Percentiles rank a stretch among this genome's conserved stretches.
phyloP scores from a whole-genome alignment of 2,888 invertebrate genomes.

The Aleiodes alternator region DNA sequence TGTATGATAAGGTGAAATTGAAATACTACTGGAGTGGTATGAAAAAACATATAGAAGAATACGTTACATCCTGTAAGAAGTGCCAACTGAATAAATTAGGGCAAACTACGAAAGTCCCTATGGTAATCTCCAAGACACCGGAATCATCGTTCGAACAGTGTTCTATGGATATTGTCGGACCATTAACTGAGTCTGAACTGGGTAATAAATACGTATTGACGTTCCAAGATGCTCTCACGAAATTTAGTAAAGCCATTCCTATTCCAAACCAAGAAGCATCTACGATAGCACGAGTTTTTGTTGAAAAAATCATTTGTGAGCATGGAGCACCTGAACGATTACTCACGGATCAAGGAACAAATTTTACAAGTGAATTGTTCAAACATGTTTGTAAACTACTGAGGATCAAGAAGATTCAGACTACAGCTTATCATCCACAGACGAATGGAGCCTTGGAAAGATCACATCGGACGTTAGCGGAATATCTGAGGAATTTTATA shows the following conservation, averaged over 20 bases:
- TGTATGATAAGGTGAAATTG: conserved; percentile 46
- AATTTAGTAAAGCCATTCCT: conserved; percentile 41
- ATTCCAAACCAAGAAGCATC: conserved; percentile 47
- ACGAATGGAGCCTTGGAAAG: conserved; percentile 50
- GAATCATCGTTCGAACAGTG: conserved; percentile 47
- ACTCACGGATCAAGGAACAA: conserved; percentile 52
- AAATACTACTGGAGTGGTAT: conserved; percentile 56
- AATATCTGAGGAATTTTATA: conserved; percentile 53
- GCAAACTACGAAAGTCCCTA: conserved; percentile 32
- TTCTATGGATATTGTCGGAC: conserved; percentile 56
- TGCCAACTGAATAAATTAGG: conserved; percentile 37
- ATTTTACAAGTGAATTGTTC: conserved; percentile 52
- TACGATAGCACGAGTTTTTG: conserved; percentile 47
- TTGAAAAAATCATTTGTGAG: conserved; percentile 40
- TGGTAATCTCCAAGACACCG: conserved; percentile 46
- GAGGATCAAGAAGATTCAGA: conserved; percentile 48
- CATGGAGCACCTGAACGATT: conserved; percentile 53
- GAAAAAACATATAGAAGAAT: conserved; percentile 34
- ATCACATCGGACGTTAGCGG: conserved; percentile 52
- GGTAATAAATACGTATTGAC: conserved; percentile 53
- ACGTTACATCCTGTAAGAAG: conserved; percentile 31
- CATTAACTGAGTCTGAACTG: conserved; percentile 40
- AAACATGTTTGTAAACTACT: conserved; percentile 47
- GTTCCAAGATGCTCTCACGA: conserved; percentile 41
- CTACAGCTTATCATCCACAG: conserved; percentile 55